Evolutionary conservation across 1,140 invertebrate species (phyloP).

Genomic region (Riptortus pedestris): DNA sequence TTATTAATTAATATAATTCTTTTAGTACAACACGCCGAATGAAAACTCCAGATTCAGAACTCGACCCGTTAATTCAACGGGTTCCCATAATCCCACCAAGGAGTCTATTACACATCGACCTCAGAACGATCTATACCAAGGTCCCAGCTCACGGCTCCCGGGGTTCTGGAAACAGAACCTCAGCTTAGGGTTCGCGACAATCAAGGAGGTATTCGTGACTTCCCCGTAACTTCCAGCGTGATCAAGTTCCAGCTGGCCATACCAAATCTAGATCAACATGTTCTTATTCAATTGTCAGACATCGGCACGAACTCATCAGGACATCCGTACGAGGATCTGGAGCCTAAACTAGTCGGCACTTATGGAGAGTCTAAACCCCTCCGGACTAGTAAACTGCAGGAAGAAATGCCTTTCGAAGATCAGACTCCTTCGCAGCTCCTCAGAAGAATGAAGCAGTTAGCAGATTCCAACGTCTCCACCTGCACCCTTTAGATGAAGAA

Average conservation of each 20-base stretch:
- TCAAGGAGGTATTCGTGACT: background rate
- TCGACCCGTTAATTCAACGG: too few species aligned
- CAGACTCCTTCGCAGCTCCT: background rate
- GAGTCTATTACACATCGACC: too few species aligned
- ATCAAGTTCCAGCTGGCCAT: background rate
- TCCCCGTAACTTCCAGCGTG: background rate
- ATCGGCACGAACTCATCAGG: background rate
- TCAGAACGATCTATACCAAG: too few species aligned
- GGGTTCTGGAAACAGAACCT: too few species aligned
- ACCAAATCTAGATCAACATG: background rate
- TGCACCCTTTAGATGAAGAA: background rate
- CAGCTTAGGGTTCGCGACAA: background rate
- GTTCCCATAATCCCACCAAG: too few species aligned
- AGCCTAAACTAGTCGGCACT: background rate
- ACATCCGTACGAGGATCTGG: background rate
- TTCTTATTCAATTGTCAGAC: background rate
- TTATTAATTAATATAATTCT: too few species aligned
- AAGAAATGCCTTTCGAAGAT: background rate
- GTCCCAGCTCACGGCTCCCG: too few species aligned
- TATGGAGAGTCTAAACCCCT: background rate
- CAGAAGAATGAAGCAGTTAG: constrained; percentile 1
- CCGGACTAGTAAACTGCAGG: background rate
- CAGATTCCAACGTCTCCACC: background rate
- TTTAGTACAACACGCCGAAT: too few species aligned
- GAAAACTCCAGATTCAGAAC: too few species aligned